Evolutionary conservation across 1,140 invertebrate genomes (phyloP).

Genomic region (Halictus rubicundus): DNA sequence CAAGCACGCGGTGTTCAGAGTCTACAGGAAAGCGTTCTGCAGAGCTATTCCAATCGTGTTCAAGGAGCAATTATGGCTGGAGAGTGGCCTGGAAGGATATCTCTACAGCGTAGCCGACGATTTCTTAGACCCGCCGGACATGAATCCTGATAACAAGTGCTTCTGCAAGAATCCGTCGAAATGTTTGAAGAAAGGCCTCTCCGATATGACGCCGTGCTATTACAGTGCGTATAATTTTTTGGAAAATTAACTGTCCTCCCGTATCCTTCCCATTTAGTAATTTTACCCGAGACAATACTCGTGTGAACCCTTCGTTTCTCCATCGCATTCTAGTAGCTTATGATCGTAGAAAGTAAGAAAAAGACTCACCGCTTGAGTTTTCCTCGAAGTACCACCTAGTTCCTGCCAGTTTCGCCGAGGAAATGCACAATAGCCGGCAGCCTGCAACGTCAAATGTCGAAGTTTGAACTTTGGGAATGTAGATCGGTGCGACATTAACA

Average conservation of each 20-base stretch:
- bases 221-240: conserved; percentile 82
- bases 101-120: conserved; percentile 80
- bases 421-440: not conserved
- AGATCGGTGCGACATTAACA: not conserved
- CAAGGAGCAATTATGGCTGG: conserved; percentile 61
- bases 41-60: conserved; percentile 83
- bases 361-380: conserved; percentile 3
- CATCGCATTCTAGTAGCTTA: not conserved
- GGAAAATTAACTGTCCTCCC: no score
- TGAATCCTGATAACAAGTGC: conserved; percentile 84
- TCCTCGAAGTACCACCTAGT: not conserved
- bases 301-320: not conserved
- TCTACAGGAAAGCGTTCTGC: conserved; percentile 87
- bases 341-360: not conserved
- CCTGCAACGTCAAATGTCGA: conserved; percentile 34
- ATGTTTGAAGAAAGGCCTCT: conserved; percentile 84
- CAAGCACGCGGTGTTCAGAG: conserved; percentile 79
- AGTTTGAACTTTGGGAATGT: conserved; percentile 24
- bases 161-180: conserved; percentile 81
- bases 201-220: conserved; percentile 86
- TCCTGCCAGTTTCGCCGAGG: not conserved
- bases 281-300: no score
- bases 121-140: conserved; percentile 81
- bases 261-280: no score
- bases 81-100: conserved; percentile 76